Percentiles rank a stretch among this genome's conserved stretches.
Evolutionary conservation across 2,113 vertebrate genomes (phyloP).

Genomic region (Pogona vitticeps): DNA sequence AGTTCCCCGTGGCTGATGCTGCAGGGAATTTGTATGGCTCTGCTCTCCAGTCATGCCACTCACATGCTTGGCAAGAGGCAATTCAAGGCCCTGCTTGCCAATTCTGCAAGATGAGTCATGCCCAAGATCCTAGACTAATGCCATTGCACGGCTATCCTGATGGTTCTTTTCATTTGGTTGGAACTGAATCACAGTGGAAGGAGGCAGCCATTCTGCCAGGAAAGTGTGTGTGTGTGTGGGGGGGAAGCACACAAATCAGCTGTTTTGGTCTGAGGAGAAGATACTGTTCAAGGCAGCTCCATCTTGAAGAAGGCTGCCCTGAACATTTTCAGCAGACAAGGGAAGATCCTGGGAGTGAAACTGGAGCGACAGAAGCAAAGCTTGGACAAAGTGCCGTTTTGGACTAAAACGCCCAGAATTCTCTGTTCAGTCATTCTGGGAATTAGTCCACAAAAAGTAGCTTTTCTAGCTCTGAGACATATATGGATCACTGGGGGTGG

Average conservation of each 20-base stretch:
- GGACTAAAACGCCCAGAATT: no score
- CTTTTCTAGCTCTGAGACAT: no score
- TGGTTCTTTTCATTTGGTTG: background rate
- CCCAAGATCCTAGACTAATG: background rate
- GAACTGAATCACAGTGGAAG: background rate
- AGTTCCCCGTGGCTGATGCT: background rate
- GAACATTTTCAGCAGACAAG: background rate
- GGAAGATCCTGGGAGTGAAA: background rate
- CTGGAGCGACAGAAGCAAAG: no score
- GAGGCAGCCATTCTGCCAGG: background rate
- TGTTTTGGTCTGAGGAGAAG: background rate
- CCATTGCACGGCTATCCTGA: background rate
- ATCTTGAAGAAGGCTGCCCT: background rate
- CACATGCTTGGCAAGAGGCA: background rate
- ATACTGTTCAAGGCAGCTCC: background rate
- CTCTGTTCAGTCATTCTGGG: no score
- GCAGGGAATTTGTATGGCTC: background rate
- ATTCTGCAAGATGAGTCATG: background rate
- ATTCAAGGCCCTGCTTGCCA: background rate
- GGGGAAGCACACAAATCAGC: background rate
- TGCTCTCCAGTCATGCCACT: background rate
- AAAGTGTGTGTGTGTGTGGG: no score
- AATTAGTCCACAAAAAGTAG: no score
- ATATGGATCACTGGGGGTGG: no score
- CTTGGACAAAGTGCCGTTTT: no score